Evolutionary conservation across 1,140 invertebrate genomes (phyloP), one percentile per base, ranked within the genome.

Genomic region (Maconellicoccus hirsutus): DNA sequence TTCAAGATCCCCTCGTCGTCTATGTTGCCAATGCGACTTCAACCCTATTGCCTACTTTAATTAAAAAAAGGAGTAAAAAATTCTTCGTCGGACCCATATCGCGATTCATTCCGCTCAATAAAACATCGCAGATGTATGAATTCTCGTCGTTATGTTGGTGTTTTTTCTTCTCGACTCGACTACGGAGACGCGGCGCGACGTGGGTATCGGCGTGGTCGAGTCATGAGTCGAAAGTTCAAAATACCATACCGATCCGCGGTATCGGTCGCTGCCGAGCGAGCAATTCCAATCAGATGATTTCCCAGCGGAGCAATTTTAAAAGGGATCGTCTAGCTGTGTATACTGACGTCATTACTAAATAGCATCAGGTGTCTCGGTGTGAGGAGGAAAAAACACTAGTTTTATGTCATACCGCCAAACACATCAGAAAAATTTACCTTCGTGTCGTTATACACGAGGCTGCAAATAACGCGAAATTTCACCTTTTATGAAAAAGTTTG

Each of bases 51-150:
- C 12, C 42, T 52, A 6, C 12, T 52, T 52, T 52, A 52, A 52
- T 52, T 52, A 52, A 52, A 52, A 14, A 52, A 52, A n/a, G n/a
- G n/a, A n/a, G n/a, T n/a, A n/a, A n/a, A 52, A 52, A 52, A 52
- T 16, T 19, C 29, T 12, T 33, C 42, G n/a, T 52, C 42, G 42
- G n/a, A 52, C 4, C 6, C 42, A 52, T 19, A 52, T 16, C 42
- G 42, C 16, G n/a, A 52, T 52, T 52, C n/a, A 52, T 52, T 52
- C 42, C 42, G 16, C 6, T 52, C 42, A 52, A 52, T 52, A 52
- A 52, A 52, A 52, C 42, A 52, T 52, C 42, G 16, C 42, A 52
- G 42, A 52, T 52, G 42, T 52, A 52, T 16, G 3, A 6, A 19
- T 52, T 52, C 42, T 52, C 42, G 42, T 52, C 16, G n/a, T 16